phyloP scores from a whole-genome alignment of 2,797 vertebrate species.

The Cynodonichthys magdalenae region DNA sequence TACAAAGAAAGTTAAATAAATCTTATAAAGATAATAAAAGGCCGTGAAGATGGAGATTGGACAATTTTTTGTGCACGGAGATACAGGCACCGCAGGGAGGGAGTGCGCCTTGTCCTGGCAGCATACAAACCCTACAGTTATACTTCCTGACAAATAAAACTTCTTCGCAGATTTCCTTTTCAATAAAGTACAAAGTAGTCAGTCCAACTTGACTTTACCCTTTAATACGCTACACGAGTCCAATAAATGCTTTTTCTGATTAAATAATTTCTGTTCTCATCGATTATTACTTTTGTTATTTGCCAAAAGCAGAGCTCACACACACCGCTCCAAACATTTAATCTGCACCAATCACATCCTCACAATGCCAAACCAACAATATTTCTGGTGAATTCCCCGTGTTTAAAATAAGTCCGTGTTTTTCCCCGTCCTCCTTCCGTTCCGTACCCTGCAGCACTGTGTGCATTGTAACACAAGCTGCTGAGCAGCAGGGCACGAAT shows the following conservation, averaged over 20 bases:
- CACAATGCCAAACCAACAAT: conserved; percentile 15
- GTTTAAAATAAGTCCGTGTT: conserved; percentile 19
- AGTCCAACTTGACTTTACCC: too few relatives aligned
- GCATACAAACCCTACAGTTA: background rate
- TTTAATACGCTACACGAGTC: too few relatives aligned
- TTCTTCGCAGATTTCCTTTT: background rate
- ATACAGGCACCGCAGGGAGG: too few relatives aligned
- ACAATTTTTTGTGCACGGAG: too few relatives aligned
- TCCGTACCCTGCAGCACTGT: conserved; percentile 47
- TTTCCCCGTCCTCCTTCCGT: conserved; percentile 22
- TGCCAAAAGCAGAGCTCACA: background rate
- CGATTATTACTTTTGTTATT: background rate
- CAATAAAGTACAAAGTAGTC: too few relatives aligned
- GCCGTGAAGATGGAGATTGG: too few relatives aligned
- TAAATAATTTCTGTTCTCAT: conserved; percentile 8
- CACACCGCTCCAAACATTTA: background rate
- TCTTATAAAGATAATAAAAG: too few relatives aligned
- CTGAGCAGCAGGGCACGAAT: conserved; percentile 58
- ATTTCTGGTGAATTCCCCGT: conserved; percentile 12
- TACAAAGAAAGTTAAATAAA: too few relatives aligned
- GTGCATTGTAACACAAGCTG: conserved; percentile 49
- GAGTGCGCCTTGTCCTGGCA: too few relatives aligned
- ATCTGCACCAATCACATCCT: conserved; percentile 16
- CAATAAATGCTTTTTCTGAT: too few relatives aligned
- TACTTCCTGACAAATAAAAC: background rate